These are phyloP conservation scores for Bombyx huttoni DNA, from an alignment of 2,888 invertebrate species.

Conservation along the genomic window DNA sequence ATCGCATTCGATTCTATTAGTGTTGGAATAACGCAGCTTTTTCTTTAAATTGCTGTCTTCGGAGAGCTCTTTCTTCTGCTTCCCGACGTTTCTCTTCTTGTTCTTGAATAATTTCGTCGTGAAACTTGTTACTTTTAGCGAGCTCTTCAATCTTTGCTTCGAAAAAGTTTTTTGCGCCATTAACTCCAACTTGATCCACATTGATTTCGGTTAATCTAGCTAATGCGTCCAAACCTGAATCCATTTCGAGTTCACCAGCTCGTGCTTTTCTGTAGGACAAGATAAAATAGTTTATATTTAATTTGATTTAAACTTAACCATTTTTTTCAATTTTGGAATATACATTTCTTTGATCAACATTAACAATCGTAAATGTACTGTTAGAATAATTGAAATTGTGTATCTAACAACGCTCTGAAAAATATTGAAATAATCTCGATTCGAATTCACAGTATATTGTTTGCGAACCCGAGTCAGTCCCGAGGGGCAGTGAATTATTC, in stretches of 20 bases:
- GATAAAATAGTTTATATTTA: background rate
- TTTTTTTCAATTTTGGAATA: too few species aligned
- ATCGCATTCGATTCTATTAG: slow-evolving; percentile 23
- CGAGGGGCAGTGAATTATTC: too few species aligned
- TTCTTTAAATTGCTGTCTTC: slow-evolving; percentile 89
- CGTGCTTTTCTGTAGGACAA: slow-evolving; percentile 81
- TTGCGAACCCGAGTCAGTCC: too few species aligned
- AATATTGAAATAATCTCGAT: too few species aligned
- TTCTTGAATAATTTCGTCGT: slow-evolving; percentile 92
- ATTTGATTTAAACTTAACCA: background rate
- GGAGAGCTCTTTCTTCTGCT: slow-evolving; percentile 86
- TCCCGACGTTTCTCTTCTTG: slow-evolving; percentile 89
- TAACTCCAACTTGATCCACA: slow-evolving; percentile 94
- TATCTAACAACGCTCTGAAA: too few species aligned
- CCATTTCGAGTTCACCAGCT: slow-evolving; percentile 89
- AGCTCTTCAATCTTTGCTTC: slow-evolving; percentile 96
- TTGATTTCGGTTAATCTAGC: slow-evolving; percentile 92
- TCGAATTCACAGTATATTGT: too few species aligned
- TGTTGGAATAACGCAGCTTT: slow-evolving; percentile 86
- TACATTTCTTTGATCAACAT: too few species aligned
- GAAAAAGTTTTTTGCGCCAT: slow-evolving; percentile 95
- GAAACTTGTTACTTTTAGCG: slow-evolving; percentile 87
- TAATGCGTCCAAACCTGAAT: slow-evolving; percentile 89
- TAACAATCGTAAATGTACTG: too few species aligned
- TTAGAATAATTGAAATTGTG: too few species aligned